Evolutionary conservation across 2,113 vertebrate species (phyloP).

Genomic region (Megatriorchis doriae): DNA sequence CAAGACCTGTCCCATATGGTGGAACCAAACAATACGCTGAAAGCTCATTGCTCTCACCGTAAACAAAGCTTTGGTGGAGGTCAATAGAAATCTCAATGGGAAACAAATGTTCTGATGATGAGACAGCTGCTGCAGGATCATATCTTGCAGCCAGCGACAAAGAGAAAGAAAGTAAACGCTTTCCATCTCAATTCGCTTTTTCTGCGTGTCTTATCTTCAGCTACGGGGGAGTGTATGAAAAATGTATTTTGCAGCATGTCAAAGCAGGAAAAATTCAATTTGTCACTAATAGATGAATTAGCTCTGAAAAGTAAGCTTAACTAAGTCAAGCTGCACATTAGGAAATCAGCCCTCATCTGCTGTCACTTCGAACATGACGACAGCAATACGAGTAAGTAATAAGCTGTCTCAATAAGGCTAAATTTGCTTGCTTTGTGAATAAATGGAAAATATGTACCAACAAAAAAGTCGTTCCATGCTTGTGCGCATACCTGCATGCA

Average conservation of each 20-base stretch:
- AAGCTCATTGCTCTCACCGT: not conserved
- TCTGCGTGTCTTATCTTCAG: not conserved
- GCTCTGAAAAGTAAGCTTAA: not conserved
- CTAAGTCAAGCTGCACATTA: not conserved
- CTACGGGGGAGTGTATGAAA: not conserved
- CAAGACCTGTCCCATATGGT: not conserved
- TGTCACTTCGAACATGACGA: not conserved
- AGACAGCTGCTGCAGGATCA: not conserved
- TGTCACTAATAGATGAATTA: not conserved
- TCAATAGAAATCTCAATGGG: not conserved
- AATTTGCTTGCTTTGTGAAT: not conserved
- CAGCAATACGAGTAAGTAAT: not conserved
- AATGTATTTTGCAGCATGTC: not conserved
- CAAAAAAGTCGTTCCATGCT: not conserved
- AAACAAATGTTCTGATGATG: not conserved
- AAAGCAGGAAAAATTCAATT: slow-evolving; percentile 18
- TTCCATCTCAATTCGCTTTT: not conserved
- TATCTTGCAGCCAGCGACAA: not conserved
- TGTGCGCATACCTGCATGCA: not conserved
- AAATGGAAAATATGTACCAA: not conserved
- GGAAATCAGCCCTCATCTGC: not conserved
- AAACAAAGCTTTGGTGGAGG: not conserved
- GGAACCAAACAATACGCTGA: not conserved
- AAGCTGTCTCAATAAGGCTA: not conserved
- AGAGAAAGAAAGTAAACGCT: not conserved